phyloP scores from a whole-genome alignment of 92 coral and sea anemone genomes.

The Heliopora coerulea region DNA sequence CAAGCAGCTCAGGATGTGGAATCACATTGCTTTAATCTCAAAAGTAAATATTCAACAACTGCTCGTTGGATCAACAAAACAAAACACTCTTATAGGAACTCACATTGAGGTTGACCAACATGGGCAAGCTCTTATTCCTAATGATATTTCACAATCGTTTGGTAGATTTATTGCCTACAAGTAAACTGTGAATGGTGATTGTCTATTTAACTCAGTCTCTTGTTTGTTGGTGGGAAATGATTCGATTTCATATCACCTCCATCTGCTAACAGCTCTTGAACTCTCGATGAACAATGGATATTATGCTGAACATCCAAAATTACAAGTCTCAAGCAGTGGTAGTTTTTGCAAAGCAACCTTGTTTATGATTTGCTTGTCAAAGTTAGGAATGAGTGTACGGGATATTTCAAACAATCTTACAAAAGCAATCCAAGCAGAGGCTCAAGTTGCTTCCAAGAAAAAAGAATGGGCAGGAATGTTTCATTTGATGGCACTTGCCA shows the following conservation, averaged over 20 bases:
- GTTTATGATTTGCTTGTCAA: constrained; percentile 35
- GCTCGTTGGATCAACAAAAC: constrained; percentile 29
- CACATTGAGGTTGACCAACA: constrained; percentile 18
- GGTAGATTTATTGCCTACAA: constrained; percentile 15
- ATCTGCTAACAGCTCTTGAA: constrained; percentile 39
- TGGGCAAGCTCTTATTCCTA: constrained; percentile 41
- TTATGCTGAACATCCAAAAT: constrained; percentile 38
- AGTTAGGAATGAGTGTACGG: constrained; percentile 10
- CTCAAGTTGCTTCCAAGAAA: not conserved
- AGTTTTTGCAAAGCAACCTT: constrained; percentile 5
- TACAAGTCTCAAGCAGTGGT: not conserved
- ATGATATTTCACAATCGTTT: constrained; percentile 20
- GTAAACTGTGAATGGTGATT: constrained; percentile 42
- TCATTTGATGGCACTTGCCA: constrained; percentile 41
- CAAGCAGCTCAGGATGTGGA: not conserved
- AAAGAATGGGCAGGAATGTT: constrained; percentile 22
- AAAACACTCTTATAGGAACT: not conserved
- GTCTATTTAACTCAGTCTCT: constrained; percentile 46
- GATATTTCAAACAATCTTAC: constrained; percentile 10
- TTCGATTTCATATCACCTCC: constrained; percentile 15
- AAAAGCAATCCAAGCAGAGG: constrained; percentile 25
- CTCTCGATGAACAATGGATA: constrained; percentile 15
- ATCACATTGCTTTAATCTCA: not conserved
- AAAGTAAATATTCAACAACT: constrained; percentile 10
- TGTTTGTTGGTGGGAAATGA: constrained; percentile 39